A percentile compares a stretch with the other conserved stretches of the same genome.
phyloP scores from a whole-genome alignment of 1,140 invertebrate genomes.

The Tigriopus japonicus region DNA sequence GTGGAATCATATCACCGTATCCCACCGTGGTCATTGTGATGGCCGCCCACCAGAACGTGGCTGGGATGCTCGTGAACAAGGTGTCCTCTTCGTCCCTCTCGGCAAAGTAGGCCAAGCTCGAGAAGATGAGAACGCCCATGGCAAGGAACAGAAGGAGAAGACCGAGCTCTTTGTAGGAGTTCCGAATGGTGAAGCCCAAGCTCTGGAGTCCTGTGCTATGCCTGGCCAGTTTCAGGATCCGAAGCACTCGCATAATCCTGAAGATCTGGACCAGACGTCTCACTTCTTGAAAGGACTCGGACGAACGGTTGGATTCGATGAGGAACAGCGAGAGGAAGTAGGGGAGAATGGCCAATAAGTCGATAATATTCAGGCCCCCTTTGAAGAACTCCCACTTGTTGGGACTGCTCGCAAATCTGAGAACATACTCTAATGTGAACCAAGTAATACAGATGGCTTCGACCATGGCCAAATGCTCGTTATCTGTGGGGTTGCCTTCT shows the following conservation, averaged over 20 bases:
- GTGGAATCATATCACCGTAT: constrained; percentile 95
- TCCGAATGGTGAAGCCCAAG: constrained; percentile 29
- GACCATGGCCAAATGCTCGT: constrained; percentile 79
- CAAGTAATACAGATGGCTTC: constrained; percentile 99
- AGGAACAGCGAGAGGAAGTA: constrained; percentile 23
- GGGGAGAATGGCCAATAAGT: constrained; percentile 24
- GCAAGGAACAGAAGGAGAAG: constrained; percentile 15
- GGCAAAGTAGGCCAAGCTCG: constrained; percentile 17
- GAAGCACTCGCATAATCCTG: constrained; percentile 22
- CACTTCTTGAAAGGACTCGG: constrained; percentile 8
- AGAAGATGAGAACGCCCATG: constrained; percentile 82
- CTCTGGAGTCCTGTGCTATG: constrained; percentile 32
- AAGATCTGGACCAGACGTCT: constrained; percentile 20
- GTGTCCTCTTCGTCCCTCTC: constrained; percentile 50
- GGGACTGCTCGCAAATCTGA: constrained; percentile 27
- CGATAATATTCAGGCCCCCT: constrained; percentile 24
- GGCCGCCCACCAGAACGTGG: constrained; percentile 90
- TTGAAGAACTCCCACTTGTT: constrained; percentile 21
- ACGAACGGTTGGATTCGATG: constrained; percentile 12
- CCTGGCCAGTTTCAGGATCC: constrained; percentile 26
- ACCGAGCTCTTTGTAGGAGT: constrained; percentile 16
- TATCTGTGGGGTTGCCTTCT: constrained; percentile 49
- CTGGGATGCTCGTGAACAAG: constrained; percentile 86
- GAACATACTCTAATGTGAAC: constrained; percentile 96
- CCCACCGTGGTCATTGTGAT: constrained; percentile 80